These are phyloP conservation scores for Drosophila erecta DNA, from an alignment of 1,140 invertebrate genomes.

Conservation along the genomic window DNA sequence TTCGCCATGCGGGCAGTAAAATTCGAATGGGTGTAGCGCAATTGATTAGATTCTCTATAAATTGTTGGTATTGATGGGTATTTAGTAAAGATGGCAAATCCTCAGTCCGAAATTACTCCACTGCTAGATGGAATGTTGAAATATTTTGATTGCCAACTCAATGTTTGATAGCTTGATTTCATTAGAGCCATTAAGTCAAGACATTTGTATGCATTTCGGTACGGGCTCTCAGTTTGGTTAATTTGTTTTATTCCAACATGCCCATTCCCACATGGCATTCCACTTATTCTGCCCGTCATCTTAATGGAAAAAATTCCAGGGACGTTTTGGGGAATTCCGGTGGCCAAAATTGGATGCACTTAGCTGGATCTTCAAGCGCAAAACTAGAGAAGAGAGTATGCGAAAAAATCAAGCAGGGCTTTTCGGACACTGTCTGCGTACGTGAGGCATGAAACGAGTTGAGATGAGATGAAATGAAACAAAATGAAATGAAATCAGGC, in stretches of 20 bases:
- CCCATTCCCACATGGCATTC: slow-evolving; percentile 8
- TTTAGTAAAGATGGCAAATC: not conserved
- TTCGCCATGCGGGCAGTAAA: not conserved
- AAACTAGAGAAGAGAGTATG: slow-evolving; percentile 19
- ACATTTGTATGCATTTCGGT: slow-evolving; percentile 21
- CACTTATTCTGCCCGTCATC: not conserved
- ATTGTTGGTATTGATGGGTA: not conserved
- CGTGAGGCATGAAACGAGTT: slow-evolving; percentile 35
- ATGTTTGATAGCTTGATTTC: slow-evolving; percentile 3
- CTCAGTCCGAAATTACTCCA: not conserved
- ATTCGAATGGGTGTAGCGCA: not conserved
- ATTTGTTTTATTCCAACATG: slow-evolving; percentile 24
- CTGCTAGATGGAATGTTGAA: too few species aligned
- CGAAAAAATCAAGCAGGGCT: slow-evolving; percentile 6
- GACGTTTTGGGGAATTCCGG: slow-evolving; percentile 36
- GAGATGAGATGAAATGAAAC: slow-evolving; percentile 46
- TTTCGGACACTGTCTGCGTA: slow-evolving; percentile 27
- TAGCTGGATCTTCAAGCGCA: slow-evolving; percentile 8
- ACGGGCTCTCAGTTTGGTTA: slow-evolving; percentile 16
- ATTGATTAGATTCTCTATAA: slow-evolving; percentile 13
- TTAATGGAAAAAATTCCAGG: slow-evolving; percentile 16
- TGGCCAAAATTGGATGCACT: slow-evolving; percentile 34
- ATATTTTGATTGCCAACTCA: too few species aligned
- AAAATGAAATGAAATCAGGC: slow-evolving; percentile 52
- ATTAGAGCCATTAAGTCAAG: slow-evolving; percentile 23